Base-by-base conservation (phyloP, 2,113 vertebrate species). In the Oophaga pumilio region DNA sequence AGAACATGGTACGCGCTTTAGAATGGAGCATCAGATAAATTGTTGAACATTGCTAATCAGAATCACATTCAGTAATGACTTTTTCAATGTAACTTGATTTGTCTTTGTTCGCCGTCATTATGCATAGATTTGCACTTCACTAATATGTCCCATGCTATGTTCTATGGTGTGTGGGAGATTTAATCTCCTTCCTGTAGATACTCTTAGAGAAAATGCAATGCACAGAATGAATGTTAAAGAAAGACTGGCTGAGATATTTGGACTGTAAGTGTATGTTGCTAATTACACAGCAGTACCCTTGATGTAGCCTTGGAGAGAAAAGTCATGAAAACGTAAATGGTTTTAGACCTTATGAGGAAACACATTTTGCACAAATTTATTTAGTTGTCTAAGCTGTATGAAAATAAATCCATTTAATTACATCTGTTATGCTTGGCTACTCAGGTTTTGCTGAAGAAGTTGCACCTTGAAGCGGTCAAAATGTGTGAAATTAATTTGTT, bases 371-470 rank as follows among this genome's bases (percentile, higher is more conserved):
- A 49, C 50, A 4, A 49, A 74, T 74, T 8, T 73, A 17, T 49
- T 73, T 73, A 15, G 33, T 49, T 73, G 69, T 73, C 26, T 43
- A 20, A 43, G 28, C 28, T 73, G 28, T 20, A 18, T 73, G 69
- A 49, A 73, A 73, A 49, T 50, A 24, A 56, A 78, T 56, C 52
- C 52, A 56, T 57, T 78, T 78, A 79, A 79, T 79, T 79, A 79
- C n/a, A 57, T 79, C 24, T 57, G 77, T 57, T 59, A 26, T 17
- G 53, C 53, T 59, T 79, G 22, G 24, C 56, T 15, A 24, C 59
- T 79, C 24, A 56, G n/a, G 53, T n/a, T 17, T 57, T 57, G n/a
- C 9, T 26, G 56, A 62, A 62, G 28, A 81, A 18, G 78, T 20
- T 81, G 26, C 26, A 60, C 26, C 57, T 50, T 59, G 56, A 59